Conservation (phyloP, 2,888 invertebrate species). For the Micoletzkya japonica region DNA sequence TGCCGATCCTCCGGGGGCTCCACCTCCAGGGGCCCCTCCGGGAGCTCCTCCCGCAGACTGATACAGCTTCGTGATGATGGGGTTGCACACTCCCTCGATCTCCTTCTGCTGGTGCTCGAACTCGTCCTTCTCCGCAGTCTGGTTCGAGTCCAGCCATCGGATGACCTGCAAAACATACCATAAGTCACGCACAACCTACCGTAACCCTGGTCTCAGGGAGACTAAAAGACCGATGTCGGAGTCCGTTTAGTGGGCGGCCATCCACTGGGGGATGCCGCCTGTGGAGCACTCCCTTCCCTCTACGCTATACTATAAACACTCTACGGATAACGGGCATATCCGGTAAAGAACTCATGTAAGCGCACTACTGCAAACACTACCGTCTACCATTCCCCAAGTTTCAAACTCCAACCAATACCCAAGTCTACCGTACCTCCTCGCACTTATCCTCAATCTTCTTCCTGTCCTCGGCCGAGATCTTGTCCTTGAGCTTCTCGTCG, state of each 20-base stretch:
- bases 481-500: conserved; percentile 88
- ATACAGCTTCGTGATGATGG: conserved; percentile 91
- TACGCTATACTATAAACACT: too few species aligned
- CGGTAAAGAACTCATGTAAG: too few species aligned
- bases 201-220: neutral
- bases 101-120: conserved; percentile 80
- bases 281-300: too few species aligned
- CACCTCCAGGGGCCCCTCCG: conserved; percentile 74
- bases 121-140: conserved; percentile 74
- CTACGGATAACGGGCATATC: too few species aligned
- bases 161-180: conserved; percentile 68
- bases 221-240: too few species aligned
- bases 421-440: conserved; percentile 71
- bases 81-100: conserved; percentile 86
- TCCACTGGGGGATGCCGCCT: neutral
- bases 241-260: too few species aligned
- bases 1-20: conserved; percentile 66
- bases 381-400: too few species aligned
- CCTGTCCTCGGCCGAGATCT: conserved; percentile 83
- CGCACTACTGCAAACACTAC: too few species aligned
- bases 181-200: neutral
- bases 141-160: conserved; percentile 73
- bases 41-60: conserved; percentile 76
- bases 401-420: neutral
- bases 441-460: conserved; percentile 84